A percentile compares a stretch with the other conserved stretches of the same genome.
Conservation (phyloP, 2,888 invertebrate genomes). For the Rhagophthalmus giganteus region DNA sequence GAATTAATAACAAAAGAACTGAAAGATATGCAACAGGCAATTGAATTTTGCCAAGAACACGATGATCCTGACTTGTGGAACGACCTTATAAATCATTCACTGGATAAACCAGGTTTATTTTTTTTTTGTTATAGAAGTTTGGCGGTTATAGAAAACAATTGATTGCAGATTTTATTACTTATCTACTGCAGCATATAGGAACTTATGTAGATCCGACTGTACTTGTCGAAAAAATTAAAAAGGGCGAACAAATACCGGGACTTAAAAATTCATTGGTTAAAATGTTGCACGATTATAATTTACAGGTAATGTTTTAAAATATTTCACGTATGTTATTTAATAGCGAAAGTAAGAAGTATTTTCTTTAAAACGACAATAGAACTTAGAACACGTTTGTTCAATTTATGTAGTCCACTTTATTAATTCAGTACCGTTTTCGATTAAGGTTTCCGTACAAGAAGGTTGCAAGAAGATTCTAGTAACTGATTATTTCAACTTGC, state of each 20-base stretch:
- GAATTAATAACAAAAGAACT: slow-evolving; percentile 83
- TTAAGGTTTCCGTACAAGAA: slow-evolving; percentile 80
- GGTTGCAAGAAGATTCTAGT: slow-evolving; percentile 90
- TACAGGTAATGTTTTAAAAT: slow-evolving; percentile 64
- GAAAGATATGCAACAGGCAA: slow-evolving; percentile 89
- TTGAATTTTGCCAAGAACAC: slow-evolving; percentile 95
- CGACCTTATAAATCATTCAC: slow-evolving; percentile 83
- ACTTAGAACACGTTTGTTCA: no score
- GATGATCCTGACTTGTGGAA: slow-evolving; percentile 93
- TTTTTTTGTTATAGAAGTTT: not conserved
- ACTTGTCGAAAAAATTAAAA: slow-evolving; percentile 77
- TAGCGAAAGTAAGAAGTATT: no score
- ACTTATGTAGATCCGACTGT: slow-evolving; percentile 89
- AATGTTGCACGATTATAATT: slow-evolving; percentile 92
- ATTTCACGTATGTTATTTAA: slow-evolving; percentile 2
- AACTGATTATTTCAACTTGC: slow-evolving; percentile 85
- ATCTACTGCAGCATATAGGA: slow-evolving; percentile 72
- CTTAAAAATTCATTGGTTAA: slow-evolving; percentile 88
- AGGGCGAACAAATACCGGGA: slow-evolving; percentile 84
- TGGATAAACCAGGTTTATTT: slow-evolving; percentile 72
- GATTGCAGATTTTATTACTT: slow-evolving; percentile 66
- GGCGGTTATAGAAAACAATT: no score
- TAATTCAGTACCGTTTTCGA: not conserved
- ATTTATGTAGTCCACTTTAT: no score
- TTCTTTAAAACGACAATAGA: no score